Percentiles rank a stretch among this genome's conserved stretches.
phyloP scores from a whole-genome alignment of 2,113 vertebrate genomes.

The Lophotis ruficrista region DNA sequence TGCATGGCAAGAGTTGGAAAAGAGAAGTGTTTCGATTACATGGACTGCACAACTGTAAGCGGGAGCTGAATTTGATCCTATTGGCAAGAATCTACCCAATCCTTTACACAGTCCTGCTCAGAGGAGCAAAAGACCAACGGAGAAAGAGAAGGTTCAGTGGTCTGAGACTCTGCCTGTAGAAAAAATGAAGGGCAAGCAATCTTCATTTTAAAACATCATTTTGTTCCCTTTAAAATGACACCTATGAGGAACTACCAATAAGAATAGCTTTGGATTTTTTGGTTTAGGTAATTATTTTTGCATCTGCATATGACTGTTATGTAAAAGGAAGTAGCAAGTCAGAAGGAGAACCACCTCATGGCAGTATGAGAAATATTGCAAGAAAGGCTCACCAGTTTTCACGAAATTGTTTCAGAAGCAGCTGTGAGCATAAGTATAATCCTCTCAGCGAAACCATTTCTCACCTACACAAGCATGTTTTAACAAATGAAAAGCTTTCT shows the following conservation, averaged over 20 bases:
- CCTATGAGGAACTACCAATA: background rate
- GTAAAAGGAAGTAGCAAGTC: background rate
- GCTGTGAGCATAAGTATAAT: background rate
- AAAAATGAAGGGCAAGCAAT: background rate
- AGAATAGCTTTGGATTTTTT: background rate
- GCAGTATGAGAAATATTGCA: background rate
- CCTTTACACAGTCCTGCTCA: background rate
- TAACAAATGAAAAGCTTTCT: background rate
- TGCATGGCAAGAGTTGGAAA: background rate
- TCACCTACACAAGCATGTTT: background rate
- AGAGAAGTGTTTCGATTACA: background rate
- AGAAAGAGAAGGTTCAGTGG: background rate
- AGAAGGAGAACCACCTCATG: background rate
- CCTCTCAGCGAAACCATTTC: background rate
- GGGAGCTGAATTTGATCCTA: background rate
- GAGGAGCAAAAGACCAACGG: background rate
- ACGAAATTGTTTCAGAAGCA: background rate
- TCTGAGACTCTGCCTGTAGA: background rate
- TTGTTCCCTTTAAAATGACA: background rate
- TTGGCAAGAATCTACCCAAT: background rate
- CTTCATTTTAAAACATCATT: background rate
- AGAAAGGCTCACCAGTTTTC: background rate
- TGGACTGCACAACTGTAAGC: background rate
- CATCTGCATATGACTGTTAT: background rate
- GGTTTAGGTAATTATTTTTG: slow-evolving; percentile 6